Evolutionary conservation across 2,888 invertebrate species (phyloP).

Genomic region (Dicroscelio sp.): DNA sequence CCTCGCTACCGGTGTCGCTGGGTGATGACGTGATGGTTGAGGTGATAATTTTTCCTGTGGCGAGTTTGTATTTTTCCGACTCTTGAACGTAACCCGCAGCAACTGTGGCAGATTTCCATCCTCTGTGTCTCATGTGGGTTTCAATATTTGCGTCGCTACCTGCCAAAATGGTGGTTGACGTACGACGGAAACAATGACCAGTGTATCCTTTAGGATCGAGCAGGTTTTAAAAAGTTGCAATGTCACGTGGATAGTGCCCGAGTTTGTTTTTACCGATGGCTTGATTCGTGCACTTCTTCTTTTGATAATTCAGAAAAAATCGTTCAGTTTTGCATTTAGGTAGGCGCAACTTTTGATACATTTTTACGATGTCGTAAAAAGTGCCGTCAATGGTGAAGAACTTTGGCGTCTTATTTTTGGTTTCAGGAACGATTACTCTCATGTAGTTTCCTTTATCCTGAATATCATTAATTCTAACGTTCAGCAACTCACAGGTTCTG

Average conservation of each 20-base stretch:
- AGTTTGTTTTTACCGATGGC: conserved; percentile 34
- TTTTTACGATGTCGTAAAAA: background rate
- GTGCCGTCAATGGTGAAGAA: conserved; percentile 13
- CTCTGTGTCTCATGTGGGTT: conserved; percentile 59
- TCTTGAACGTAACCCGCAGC: background rate
- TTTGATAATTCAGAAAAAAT: conserved; percentile 11
- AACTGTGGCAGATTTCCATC: conserved; percentile 37
- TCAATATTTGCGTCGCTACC: conserved; percentile 71
- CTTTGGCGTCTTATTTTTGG: conserved; percentile 5
- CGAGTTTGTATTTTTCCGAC: background rate
- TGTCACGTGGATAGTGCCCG: background rate
- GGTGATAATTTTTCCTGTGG: background rate
- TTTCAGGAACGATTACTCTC: conserved; percentile 1
- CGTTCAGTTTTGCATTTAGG: conserved; percentile 3
- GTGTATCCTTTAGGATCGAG: conserved; percentile 59
- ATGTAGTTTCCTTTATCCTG: conserved; percentile 2
- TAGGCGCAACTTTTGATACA: conserved; percentile 12
- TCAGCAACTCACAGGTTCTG: background rate
- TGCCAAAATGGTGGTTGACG: conserved; percentile 75
- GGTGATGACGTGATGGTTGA: too few relatives aligned
- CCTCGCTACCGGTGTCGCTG: background rate
- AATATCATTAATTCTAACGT: background rate
- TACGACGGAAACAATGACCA: conserved; percentile 47
- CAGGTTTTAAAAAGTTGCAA: conserved; percentile 11
- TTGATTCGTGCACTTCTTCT: conserved; percentile 18